Base-by-base conservation (phyloP, 35 echinoderm and acorn worm species). In the Heliocidaris erythrogramma region DNA sequence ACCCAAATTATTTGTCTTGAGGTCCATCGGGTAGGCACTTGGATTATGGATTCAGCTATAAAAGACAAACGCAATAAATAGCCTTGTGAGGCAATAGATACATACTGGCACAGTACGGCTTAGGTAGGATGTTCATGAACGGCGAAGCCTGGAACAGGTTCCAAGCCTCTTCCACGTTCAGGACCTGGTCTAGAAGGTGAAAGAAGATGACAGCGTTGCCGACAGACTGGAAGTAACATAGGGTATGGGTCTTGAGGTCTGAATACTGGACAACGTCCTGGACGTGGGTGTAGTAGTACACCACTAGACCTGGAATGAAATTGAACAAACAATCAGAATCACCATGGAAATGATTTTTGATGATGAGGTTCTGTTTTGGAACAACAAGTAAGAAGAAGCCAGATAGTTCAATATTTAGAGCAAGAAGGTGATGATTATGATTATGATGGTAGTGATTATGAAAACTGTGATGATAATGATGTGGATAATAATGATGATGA, bases 241-340 rank as follows among this genome's bases (percentile, higher is more conserved):
- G 50, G 91, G 29, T 48, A 18, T 92, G 91, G 48, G 91, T 92
- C 47, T 48, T 49, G 49, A 92, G 91, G 49, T 92, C 91, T n/a
- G 48, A 49, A 12, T 92, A 92, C 91, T 92, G 91, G 91, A 92
- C 91, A 7, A 92, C 91, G 30, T 92, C 91, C 50, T 92, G 91
- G 48, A 92, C 91, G n/a, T 92, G 91, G 7, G 91, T 92, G 49
- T 92, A 92, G 91, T 92, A 92, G 48, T 92, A 92, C 17, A 92
- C 91, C 49, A 92, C 91, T 13, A 92, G 91, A 92, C 91, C 91
- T 92, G 50, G 18, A 30, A 48, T 48, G 18, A 30, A 47, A 56
- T 5, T 27, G 49, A 11, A 92, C 16, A 92, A 59, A 21, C 5
- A 89, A 24, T 5, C 11, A 47, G 30, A 35, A 89, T 42, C 32